Evolutionary conservation across 2,113 vertebrate species (phyloP).

Genomic region (Gadus macrocephalus): DNA sequence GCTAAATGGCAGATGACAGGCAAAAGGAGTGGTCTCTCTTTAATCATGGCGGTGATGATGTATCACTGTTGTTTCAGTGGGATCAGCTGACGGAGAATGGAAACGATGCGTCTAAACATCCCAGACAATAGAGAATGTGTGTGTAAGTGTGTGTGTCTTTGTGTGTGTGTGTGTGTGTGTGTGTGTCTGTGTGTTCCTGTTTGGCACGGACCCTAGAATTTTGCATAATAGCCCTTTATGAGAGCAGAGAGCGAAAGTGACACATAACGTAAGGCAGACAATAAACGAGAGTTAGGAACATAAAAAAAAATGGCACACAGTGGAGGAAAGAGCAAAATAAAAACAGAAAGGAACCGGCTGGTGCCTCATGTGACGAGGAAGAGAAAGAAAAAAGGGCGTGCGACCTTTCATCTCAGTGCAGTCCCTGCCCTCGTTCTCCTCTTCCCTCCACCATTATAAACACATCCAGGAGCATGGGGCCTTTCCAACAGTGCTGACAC

Average conservation of each 20-base stretch:
- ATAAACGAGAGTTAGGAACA: background rate
- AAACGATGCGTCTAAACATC: conserved; percentile 46
- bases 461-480: conserved; percentile 14
- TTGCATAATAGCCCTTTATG: background rate
- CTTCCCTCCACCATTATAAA: conserved; percentile 16
- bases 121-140: background rate
- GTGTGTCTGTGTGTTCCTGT: background rate
- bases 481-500: conserved; percentile 46
- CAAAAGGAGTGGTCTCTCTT: background rate
- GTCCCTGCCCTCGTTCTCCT: background rate
- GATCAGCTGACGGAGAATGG: conserved; percentile 4
- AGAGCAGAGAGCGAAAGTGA: conserved; percentile 19
- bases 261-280: conserved; percentile 13
- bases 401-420: background rate
- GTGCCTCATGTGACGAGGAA: background rate
- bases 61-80: background rate
- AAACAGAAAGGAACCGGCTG: background rate
- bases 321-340: background rate
- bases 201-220: background rate
- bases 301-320: background rate
- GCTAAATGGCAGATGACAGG: background rate
- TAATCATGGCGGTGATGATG: background rate
- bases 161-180: background rate
- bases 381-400: background rate
- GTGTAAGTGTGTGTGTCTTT: background rate